Evolutionary conservation across 2,113 vertebrate genomes (phyloP).

Genomic region (Percina caprodes): DNA sequence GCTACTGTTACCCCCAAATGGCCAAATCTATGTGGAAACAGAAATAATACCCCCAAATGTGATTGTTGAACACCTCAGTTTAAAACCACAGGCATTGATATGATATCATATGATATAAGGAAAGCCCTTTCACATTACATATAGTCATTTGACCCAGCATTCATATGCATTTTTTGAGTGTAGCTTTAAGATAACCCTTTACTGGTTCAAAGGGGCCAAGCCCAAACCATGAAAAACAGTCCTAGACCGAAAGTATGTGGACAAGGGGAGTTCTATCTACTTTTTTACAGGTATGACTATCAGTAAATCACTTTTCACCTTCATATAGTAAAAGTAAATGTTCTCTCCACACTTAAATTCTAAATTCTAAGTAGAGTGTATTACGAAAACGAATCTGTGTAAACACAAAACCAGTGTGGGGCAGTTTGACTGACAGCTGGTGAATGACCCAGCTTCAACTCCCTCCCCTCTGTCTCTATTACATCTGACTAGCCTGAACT

Average conservation of each 20-base stretch:
- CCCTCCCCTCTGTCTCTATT: conserved; percentile 44
- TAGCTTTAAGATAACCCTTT: neutral
- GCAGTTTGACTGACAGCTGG: conserved; percentile 31
- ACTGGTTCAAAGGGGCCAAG: neutral
- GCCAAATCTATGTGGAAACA: neutral
- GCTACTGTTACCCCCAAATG: no score
- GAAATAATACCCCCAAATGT: neutral
- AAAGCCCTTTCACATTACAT: neutral
- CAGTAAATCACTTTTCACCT: neutral
- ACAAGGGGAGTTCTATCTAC: neutral
- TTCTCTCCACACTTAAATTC: conserved; percentile 6
- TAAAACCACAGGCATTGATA: neutral
- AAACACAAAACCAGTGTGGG: conserved; percentile 29
- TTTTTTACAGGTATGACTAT: neutral
- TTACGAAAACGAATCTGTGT: neutral
- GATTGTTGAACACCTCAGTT: neutral
- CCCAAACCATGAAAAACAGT: neutral
- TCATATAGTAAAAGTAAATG: neutral
- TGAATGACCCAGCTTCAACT: conserved; percentile 32
- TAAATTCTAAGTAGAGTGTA: neutral
- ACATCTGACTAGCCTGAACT: conserved; percentile 41
- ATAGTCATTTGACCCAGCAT: neutral
- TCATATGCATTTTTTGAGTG: neutral
- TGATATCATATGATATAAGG: neutral
- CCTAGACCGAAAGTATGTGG: neutral